A percentile compares a stretch with the other conserved stretches of the same genome.
phyloP scores from a whole-genome alignment of 2,888 invertebrate genomes.

The Meganola albula region DNA sequence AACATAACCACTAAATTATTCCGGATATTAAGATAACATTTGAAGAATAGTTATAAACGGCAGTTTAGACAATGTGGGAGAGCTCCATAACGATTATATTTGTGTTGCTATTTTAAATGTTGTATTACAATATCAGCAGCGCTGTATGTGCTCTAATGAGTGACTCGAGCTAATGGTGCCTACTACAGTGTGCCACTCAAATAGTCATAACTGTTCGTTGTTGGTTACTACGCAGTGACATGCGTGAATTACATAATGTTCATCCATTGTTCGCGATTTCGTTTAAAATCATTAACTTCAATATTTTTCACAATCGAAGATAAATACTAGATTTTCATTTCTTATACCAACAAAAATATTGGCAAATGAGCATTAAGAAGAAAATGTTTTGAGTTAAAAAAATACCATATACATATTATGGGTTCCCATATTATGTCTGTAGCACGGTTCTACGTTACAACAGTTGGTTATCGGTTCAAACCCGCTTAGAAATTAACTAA shows the following conservation, averaged over 20 bases:
- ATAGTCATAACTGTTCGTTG: slow-evolving; percentile 38
- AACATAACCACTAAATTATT: not conserved
- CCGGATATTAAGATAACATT: too few relatives aligned
- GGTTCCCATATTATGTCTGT: too few relatives aligned
- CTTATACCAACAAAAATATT: slow-evolving; percentile 17
- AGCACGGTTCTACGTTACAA: too few relatives aligned
- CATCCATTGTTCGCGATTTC: slow-evolving; percentile 45
- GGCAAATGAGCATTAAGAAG: too few relatives aligned
- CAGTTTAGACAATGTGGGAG: slow-evolving; percentile 57
- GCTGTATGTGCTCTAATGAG: too few relatives aligned
- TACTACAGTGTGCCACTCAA: slow-evolving; percentile 46
- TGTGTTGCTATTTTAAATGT: slow-evolving; percentile 33
- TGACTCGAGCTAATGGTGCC: too few relatives aligned
- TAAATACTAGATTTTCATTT: slow-evolving; percentile 18
- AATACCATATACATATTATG: too few relatives aligned
- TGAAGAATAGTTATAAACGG: slow-evolving; percentile 33
- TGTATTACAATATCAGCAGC: too few relatives aligned
- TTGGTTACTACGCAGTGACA: slow-evolving; percentile 38
- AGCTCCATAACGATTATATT: slow-evolving; percentile 38
- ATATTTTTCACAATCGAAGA: slow-evolving; percentile 19
- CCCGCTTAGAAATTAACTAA: too few relatives aligned
- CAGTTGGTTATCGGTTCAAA: too few relatives aligned
- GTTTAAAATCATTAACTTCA: slow-evolving; percentile 22
- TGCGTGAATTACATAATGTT: slow-evolving; percentile 46
- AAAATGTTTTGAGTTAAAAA: too few relatives aligned